phyloP scores from a whole-genome alignment of 2,888 invertebrate species.

The Octonoba sinensis region DNA sequence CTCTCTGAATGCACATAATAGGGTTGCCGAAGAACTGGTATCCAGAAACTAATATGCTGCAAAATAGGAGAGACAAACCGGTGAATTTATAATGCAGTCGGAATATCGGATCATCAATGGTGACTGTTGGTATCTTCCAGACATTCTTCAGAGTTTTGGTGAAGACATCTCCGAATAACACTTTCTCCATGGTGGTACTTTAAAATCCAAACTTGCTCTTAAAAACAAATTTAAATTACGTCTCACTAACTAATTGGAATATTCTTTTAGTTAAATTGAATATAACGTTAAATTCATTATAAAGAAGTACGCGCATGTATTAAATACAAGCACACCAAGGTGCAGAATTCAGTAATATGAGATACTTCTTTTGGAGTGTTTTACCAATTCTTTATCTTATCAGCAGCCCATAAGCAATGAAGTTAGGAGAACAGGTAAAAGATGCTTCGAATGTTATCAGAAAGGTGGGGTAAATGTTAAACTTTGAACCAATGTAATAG shows the following conservation, averaged over 20 bases:
- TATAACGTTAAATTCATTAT: too few relatives aligned
- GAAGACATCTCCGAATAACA: slow-evolving; percentile 57
- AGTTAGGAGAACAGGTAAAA: slow-evolving; percentile 1
- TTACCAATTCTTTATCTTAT: too few relatives aligned
- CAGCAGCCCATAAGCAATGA: neutral
- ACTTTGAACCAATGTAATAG: slow-evolving; percentile 27
- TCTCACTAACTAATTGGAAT: neutral
- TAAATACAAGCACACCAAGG: too few relatives aligned
- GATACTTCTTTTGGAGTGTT: too few relatives aligned
- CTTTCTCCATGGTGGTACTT: slow-evolving; percentile 52
- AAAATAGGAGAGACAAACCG: slow-evolving; percentile 60
- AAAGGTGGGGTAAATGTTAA: slow-evolving; percentile 46
- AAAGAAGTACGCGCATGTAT: too few relatives aligned
- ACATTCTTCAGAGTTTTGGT: slow-evolving; percentile 48
- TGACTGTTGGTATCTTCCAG: slow-evolving; percentile 71
- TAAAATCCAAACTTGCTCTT: neutral
- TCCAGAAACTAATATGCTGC: slow-evolving; percentile 65
- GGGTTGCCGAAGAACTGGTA: slow-evolving; percentile 78
- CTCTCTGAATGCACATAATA: slow-evolving; percentile 81
- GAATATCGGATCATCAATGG: slow-evolving; percentile 89
- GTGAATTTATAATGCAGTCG: slow-evolving; percentile 67
- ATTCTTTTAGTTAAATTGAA: too few relatives aligned
- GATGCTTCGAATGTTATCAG: slow-evolving; percentile 6
- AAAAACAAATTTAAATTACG: neutral
- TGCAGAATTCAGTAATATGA: too few relatives aligned